Base-by-base conservation (phyloP, 1,140 invertebrate species). In the Aphaenogaster rudis region DNA sequence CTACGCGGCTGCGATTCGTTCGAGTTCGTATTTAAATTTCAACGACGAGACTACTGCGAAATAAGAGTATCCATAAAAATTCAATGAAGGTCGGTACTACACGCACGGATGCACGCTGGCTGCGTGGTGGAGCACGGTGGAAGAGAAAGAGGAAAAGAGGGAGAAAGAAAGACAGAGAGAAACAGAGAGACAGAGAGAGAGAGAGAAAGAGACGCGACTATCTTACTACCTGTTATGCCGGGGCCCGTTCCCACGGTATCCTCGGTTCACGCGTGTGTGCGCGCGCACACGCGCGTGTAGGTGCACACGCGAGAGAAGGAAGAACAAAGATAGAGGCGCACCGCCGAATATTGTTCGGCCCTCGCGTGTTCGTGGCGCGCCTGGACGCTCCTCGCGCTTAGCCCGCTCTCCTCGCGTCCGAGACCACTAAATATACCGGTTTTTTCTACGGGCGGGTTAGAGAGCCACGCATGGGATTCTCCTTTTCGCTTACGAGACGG, bases 141-240 rank as follows among this genome's bases (percentile, higher is more conserved):
- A 63, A 81, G 61, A n/a, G 17, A 17, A 15, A 21, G 50, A 33
- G n/a, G 36, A 3, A 63, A 1, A 63, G 59, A 61, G 7, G 4
- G 59, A 33, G 15, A 33, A 28, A 59, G 57, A 59, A 9, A 59
- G 57, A 28, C 21, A 64, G 7, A 42, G 48, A 77, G 74, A 77
- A 13, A 57, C 76, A 33, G n/a, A 63, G 11, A 28, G 28, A 28
- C 0, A 28, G 28, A 28, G 28, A 81, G 61, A n/a, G 17, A 63
- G 11, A 63, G 4, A 64, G 7, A 42, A 33, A 77, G 74, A 77
- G n/a, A 57, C 76, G 77, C n/a, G 85, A 82, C 69, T 85, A 50
- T 66, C 86, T 84, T 86, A 86, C 88, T 89, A 89, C 88, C 88
- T 89, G 88, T 89, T 88, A 86, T 78, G 36, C 74, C 54, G 17